Base-by-base conservation (phyloP, 37 sponge, comb jelly and placozoan genomes). In the Geodia barretti region DNA sequence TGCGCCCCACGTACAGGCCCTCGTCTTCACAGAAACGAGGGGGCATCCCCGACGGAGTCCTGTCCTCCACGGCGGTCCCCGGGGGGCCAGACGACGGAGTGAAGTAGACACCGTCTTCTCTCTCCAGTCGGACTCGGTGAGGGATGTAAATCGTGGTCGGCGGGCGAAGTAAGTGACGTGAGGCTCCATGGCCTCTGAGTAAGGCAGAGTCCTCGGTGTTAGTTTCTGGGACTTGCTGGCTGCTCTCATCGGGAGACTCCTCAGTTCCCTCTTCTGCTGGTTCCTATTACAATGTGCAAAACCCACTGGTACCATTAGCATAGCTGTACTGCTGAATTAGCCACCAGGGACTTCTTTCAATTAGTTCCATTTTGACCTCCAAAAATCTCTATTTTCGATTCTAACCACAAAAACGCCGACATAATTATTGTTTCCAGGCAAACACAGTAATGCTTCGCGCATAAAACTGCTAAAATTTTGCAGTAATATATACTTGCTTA, bases 1-100 rank as follows among this genome's bases (percentile, higher is more conserved):
- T 86, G 39, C 86, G 73, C 26, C 83, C 89, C 20, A 93, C 87
- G 61, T 82, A 97, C 26, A 97, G 78, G 0, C 97, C 97, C 66
- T 91, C 95, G n/a, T 91, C 89, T 39, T 87, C 89, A 32, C 26
- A 23, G 70, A 76, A 81, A 38, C 81, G 78, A 58, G 89, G 89
- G 0, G 79, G 77, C 17, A 28, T 4, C 19, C 60, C 60, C 5
- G 34, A 32, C 19, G 87, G 87, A 0, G 88, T 82, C 83, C 86
- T 91, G 42, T 68, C 33, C 47, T 89, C 89, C 23, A 60, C 63
- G 1, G 89, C 60, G 20, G 70, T 47, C 54, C 54, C 7, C 86
- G 87, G 83, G 43, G 72, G 86, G 1, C 8, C 0, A 30, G 78
- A 25, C 40, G 66, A 77, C 8, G 92, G 88, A 32, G 26, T 43